A percentile compares a stretch with the other conserved stretches of the same genome.
phyloP scores from a whole-genome alignment of 2,797 vertebrate genomes.

The Rhynchonycteris naso region DNA sequence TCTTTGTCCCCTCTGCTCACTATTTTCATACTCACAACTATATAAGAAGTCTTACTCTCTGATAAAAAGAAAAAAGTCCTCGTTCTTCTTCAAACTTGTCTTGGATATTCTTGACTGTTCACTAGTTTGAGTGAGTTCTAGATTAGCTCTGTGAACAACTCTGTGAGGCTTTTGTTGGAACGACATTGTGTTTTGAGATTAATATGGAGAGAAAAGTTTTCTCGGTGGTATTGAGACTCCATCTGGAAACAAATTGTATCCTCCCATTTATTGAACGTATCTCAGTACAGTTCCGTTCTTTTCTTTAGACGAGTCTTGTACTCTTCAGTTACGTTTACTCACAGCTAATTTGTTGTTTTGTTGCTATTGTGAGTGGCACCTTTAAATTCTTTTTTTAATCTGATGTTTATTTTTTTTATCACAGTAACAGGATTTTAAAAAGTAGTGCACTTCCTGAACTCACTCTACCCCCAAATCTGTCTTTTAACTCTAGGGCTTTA shows the following conservation, averaged over 20 bases:
- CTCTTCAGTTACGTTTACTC: background rate
- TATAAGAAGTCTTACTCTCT: background rate
- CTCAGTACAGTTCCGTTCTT: background rate
- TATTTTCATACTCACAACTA: background rate
- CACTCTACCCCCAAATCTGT: background rate
- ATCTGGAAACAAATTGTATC: background rate
- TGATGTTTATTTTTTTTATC: slow-evolving; percentile 31
- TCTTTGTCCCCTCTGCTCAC: background rate
- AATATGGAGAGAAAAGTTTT: background rate
- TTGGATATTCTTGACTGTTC: background rate
- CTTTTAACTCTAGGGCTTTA: background rate
- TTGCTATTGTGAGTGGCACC: background rate
- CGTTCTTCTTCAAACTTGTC: background rate
- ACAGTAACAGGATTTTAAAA: background rate
- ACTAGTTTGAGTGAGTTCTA: background rate
- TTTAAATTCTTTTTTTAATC: background rate
- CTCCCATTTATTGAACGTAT: background rate
- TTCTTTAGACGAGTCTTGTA: background rate
- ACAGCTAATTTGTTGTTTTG: background rate
- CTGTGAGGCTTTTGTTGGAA: background rate
- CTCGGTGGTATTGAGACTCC: background rate
- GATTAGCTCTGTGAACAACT: background rate
- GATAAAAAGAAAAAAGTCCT: background rate
- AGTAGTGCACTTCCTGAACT: background rate
- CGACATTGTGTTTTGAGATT: background rate